Conservation (phyloP, 2,888 invertebrate species). For the Bombyx huttoni region DNA sequence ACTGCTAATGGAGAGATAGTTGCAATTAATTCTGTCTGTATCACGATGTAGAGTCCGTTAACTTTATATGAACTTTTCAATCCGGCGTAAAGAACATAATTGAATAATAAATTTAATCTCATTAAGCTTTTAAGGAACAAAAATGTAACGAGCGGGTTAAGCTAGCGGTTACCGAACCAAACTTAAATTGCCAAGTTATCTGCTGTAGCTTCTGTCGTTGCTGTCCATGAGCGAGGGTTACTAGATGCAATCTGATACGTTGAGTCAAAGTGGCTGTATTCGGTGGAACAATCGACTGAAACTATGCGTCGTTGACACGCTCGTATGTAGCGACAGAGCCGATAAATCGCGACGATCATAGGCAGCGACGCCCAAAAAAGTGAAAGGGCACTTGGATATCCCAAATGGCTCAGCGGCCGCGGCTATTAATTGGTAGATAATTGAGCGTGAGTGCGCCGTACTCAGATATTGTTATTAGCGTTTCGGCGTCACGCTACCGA, state of each 20-base stretch:
- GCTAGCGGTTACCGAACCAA: too few relatives aligned
- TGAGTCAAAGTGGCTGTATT: too few relatives aligned
- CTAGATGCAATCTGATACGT: too few relatives aligned
- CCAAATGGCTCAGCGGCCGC: conserved; percentile 18
- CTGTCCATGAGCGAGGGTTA: too few relatives aligned
- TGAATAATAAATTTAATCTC: too few relatives aligned
- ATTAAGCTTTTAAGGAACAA: too few relatives aligned
- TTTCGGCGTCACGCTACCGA: conserved; percentile 14
- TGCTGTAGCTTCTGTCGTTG: too few relatives aligned
- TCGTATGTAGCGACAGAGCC: background rate
- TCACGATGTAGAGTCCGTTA: background rate
- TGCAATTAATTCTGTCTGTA: background rate
- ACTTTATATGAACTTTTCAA: background rate
- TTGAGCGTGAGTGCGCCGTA: conserved; percentile 20
- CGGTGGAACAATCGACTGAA: too few relatives aligned
- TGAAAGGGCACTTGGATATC: conserved; percentile 5
- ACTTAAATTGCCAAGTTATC: too few relatives aligned
- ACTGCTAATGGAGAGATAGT: background rate
- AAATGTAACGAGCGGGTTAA: too few relatives aligned
- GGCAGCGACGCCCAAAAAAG: conserved; percentile 5
- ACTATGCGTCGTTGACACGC: too few relatives aligned
- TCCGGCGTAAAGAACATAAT: background rate
- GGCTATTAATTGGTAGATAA: conserved; percentile 43
- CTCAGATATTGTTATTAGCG: conserved; percentile 25
- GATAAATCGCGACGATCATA: conserved; percentile 5